These are phyloP conservation scores for Hyperoplus lanceolatus DNA, from an alignment of 2,797 vertebrate genomes.

Conservation along the genomic window DNA sequence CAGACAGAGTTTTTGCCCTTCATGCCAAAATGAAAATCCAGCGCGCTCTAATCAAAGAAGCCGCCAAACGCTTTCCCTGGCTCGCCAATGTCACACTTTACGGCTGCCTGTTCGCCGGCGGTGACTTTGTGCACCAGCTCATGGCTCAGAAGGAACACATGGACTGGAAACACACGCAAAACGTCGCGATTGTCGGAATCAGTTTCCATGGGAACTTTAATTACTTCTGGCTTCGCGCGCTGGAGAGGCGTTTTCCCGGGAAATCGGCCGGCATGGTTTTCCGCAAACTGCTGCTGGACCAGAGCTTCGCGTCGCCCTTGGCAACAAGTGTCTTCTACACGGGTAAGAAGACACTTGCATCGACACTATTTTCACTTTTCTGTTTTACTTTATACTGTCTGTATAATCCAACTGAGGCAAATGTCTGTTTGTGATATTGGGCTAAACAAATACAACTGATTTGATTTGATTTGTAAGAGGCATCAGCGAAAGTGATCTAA, in stretches of 20 bases:
- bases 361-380: not conserved
- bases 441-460: too few relatives aligned
- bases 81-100: slow-evolving; percentile 91
- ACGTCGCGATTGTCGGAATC: slow-evolving; percentile 89
- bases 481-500: too few relatives aligned
- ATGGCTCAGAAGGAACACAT: slow-evolving; percentile 80
- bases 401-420: too few relatives aligned
- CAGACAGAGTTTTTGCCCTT: not conserved
- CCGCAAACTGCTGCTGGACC: slow-evolving; percentile 91
- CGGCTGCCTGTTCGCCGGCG: slow-evolving; percentile 89
- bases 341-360: slow-evolving; percentile 74
- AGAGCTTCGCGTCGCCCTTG: slow-evolving; percentile 90
- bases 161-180: slow-evolving; percentile 91
- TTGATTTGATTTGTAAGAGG: too few relatives aligned
- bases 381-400: not conserved
- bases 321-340: slow-evolving; percentile 91
- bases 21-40: slow-evolving; percentile 73
- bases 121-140: slow-evolving; percentile 90
- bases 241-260: slow-evolving; percentile 91
- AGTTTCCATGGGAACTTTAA: slow-evolving; percentile 93
- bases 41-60: slow-evolving; percentile 75
- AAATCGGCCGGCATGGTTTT: slow-evolving; percentile 86
- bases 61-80: slow-evolving; percentile 87
- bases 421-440: too few relatives aligned
- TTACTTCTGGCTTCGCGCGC: slow-evolving; percentile 90